A percentile compares a stretch with the other conserved stretches of the same genome.
Conservation (phyloP, 1,140 invertebrate genomes). For the Tetramorium alpestre region DNA sequence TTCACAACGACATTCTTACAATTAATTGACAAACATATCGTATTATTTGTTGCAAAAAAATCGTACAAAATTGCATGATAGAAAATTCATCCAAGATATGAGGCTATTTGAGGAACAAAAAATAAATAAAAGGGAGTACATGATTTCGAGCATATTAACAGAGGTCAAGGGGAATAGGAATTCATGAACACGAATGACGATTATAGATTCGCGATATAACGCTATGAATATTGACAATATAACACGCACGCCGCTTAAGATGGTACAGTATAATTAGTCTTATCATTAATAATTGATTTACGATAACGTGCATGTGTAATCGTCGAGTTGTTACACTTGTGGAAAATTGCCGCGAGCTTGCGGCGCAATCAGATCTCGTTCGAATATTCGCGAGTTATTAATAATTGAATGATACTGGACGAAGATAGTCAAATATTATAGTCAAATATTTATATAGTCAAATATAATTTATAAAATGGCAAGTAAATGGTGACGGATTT, state of each 20-base stretch:
- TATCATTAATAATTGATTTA: slow-evolving; percentile 61
- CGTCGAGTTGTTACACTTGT: slow-evolving; percentile 44
- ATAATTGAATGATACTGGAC: slow-evolving; percentile 31
- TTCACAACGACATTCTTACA: not conserved
- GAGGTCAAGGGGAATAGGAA: not conserved
- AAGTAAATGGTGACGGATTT: slow-evolving; percentile 39
- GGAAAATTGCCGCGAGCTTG: slow-evolving; percentile 46
- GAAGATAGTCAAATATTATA: slow-evolving; percentile 11
- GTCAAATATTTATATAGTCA: slow-evolving; percentile 12
- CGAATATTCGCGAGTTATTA: not conserved
- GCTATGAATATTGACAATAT: slow-evolving; percentile 63
- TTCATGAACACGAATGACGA: slow-evolving; percentile 29
- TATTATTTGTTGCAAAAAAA: slow-evolving; percentile 7
- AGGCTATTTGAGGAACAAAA: not conserved
- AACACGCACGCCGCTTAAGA: slow-evolving; percentile 54
- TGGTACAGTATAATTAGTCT: slow-evolving; percentile 60
- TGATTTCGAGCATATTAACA: not conserved
- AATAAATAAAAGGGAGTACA: not conserved
- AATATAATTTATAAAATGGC: slow-evolving; percentile 31
- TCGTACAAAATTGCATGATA: slow-evolving; percentile 20
- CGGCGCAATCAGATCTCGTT: slow-evolving; percentile 44
- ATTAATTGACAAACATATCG: not conserved
- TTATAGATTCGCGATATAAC: slow-evolving; percentile 23
- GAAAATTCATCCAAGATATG: not conserved
- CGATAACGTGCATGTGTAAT: slow-evolving; percentile 68